Percentiles rank a stretch among this genome's conserved stretches.
These are phyloP conservation scores for Protaetia brevitarsis DNA, from an alignment of 1,140 invertebrate genomes.

Conservation along the genomic window DNA sequence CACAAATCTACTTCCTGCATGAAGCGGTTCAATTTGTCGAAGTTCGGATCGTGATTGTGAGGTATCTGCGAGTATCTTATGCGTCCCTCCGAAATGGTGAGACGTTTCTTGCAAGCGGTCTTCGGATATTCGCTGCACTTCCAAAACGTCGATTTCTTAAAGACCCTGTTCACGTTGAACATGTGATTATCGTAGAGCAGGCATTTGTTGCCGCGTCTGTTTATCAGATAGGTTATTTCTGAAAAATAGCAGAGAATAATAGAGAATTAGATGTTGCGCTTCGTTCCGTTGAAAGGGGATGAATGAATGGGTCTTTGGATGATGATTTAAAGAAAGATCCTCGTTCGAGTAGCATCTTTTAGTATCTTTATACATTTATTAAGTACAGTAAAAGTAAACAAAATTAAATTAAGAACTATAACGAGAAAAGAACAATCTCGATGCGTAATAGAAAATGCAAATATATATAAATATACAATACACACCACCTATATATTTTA, in stretches of 20 bases:
- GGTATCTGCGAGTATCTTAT: background rate
- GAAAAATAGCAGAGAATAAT: background rate
- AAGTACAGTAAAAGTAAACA: too few species aligned
- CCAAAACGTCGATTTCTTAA: slow-evolving; percentile 13
- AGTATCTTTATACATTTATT: too few species aligned
- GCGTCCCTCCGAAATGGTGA: background rate
- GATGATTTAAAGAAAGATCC: too few species aligned
- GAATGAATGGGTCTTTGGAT: too few species aligned
- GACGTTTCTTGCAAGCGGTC: slow-evolving; percentile 3
- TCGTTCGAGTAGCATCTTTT: too few species aligned
- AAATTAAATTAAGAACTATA: too few species aligned
- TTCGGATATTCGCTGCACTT: slow-evolving; percentile 21
- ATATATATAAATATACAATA: too few species aligned
- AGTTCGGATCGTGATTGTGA: slow-evolving; percentile 12
- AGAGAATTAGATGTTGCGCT: background rate
- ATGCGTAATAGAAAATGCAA: too few species aligned
- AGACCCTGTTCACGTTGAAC: background rate
- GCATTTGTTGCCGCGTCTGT: background rate
- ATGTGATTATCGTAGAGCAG: background rate
- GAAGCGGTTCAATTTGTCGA: slow-evolving; percentile 12
- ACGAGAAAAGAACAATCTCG: too few species aligned
- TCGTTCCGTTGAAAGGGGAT: too few species aligned
- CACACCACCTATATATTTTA: too few species aligned
- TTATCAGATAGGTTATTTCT: background rate
- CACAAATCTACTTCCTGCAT: background rate